A percentile compares a stretch with the other conserved stretches of the same genome.
phyloP scores from a whole-genome alignment of 2,797 vertebrate species.

The Sciurus carolinensis region DNA sequence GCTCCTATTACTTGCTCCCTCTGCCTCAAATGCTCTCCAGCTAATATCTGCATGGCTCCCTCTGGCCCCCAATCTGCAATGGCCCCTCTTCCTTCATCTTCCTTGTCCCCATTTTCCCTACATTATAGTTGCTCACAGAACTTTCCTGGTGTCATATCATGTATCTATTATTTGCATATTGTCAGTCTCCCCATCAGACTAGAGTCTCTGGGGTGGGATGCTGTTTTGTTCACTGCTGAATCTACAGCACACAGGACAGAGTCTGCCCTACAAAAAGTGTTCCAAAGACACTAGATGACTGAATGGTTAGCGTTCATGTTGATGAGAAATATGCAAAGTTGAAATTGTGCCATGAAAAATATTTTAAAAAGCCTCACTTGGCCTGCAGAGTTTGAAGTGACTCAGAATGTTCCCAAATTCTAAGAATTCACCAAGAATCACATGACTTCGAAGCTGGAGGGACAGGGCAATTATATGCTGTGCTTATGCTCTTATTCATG shows the following conservation, averaged over 20 bases:
- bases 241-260: not conserved
- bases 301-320: not conserved
- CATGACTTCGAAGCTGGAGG: not conserved
- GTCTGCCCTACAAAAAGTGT: not conserved
- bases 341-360: not conserved
- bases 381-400: not conserved
- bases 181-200: not conserved
- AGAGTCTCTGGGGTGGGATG: fast-evolving
- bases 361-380: not conserved
- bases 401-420: not conserved
- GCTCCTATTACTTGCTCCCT: not conserved
- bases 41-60: not conserved
- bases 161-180: not conserved
- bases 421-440: constrained; percentile 33
- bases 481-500: not conserved
- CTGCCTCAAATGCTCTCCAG: not conserved
- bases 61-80: not conserved
- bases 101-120: not conserved
- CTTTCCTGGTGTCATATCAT: not conserved
- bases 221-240: not conserved
- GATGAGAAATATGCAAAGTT: not conserved
- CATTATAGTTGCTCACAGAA: not conserved
- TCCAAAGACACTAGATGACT: not conserved
- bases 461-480: not conserved
- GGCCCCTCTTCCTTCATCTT: not conserved